Evolutionary conservation across 2,888 invertebrate genomes (phyloP).

Genomic region (Anaspis maculata): DNA sequence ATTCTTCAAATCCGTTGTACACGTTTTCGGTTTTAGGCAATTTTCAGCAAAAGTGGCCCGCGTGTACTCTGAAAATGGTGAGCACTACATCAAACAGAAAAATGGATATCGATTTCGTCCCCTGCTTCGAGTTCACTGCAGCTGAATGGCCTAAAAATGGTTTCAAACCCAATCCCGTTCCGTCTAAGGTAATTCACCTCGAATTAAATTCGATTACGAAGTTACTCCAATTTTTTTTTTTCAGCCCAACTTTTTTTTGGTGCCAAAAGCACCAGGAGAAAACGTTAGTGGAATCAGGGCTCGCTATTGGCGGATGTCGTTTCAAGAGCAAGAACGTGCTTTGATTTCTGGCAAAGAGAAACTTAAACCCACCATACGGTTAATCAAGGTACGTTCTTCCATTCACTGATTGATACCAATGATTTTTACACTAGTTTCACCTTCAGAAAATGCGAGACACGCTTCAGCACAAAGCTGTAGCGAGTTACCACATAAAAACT

Average conservation of each 20-base stretch:
- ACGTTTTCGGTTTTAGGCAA: no score
- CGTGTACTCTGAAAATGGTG: no score
- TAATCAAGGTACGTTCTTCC: conserved; percentile 33
- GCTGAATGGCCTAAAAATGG: no score
- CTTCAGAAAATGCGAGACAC: conserved; percentile 46
- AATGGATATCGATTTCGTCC: no score
- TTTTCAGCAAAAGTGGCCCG: no score
- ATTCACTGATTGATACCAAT: not conserved
- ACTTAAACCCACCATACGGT: conserved; percentile 43
- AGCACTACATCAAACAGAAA: no score
- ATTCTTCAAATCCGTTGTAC: no score
- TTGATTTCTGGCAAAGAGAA: conserved; percentile 42
- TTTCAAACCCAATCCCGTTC: not conserved
- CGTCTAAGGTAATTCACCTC: not conserved
- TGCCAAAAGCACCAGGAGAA: conserved; percentile 46
- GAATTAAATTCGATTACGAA: no score
- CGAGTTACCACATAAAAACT: conserved; percentile 52
- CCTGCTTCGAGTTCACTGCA: no score
- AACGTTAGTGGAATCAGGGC: conserved; percentile 18
- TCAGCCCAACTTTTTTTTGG: conserved; percentile 43
- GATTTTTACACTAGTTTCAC: conserved; percentile 1
- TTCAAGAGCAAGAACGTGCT: conserved; percentile 48
- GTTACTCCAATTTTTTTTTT: conserved; percentile 6
- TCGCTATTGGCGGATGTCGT: conserved; percentile 50
- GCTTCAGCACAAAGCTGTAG: conserved; percentile 40